Evolutionary conservation across 2,888 invertebrate species (phyloP).

Genomic region (Brachyopa scutellaris): DNA sequence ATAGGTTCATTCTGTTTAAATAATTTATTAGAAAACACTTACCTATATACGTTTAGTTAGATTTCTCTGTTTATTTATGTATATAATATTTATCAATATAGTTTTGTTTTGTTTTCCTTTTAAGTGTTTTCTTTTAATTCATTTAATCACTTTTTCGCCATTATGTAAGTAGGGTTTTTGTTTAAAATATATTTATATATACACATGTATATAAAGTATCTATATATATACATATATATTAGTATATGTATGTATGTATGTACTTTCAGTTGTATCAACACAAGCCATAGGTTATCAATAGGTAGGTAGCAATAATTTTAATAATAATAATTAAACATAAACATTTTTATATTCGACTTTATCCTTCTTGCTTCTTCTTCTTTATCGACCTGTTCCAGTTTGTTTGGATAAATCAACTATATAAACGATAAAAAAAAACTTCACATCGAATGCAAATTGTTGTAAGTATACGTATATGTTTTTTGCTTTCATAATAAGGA

Average conservation of each 20-base stretch:
- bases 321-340: constrained; percentile 57
- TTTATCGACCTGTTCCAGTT: constrained; percentile 3
- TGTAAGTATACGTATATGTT: constrained; percentile 22
- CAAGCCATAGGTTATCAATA: constrained; percentile 72
- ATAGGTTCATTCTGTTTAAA: too few relatives aligned
- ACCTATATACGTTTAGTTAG: too few relatives aligned
- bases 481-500: constrained; percentile 57
- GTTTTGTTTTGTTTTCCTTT: constrained; percentile 17
- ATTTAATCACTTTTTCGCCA: constrained; percentile 53
- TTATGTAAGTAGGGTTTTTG: constrained; percentile 50
- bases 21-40: too few relatives aligned
- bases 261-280: constrained; percentile 71
- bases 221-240: constrained; percentile 27
- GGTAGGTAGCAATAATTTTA: constrained; percentile 65
- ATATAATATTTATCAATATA: constrained; percentile 40
- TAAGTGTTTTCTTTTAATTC: constrained; percentile 53
- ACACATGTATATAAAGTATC: too few relatives aligned
- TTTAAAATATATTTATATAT: constrained; percentile 67
- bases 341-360: constrained; percentile 45
- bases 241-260: constrained; percentile 47
- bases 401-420: neutral
- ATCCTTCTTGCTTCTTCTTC: constrained; percentile 10
- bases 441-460: too few relatives aligned
- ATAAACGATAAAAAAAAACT: neutral
- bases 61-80: constrained; percentile 59